These are phyloP conservation scores for Meiosimyza decipiens DNA, from an alignment of 2,888 invertebrate genomes.

Conservation along the genomic window DNA sequence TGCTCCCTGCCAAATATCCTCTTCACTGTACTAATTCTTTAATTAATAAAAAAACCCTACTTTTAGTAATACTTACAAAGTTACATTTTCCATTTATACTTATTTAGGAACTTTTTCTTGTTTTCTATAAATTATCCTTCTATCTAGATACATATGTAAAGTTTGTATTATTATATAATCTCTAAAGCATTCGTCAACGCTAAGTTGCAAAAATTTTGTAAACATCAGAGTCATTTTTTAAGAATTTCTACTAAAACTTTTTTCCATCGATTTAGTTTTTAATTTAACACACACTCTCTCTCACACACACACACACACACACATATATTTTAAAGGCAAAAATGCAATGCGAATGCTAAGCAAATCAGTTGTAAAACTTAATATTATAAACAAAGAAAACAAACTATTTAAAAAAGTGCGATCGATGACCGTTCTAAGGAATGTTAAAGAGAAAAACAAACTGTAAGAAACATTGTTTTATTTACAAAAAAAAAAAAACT, in stretches of 20 bases:
- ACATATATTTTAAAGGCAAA: not conserved
- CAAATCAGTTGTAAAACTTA: not conserved
- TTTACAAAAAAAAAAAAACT: slow-evolving; percentile 34
- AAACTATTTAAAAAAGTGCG: not conserved
- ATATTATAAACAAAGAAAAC: slow-evolving; percentile 12
- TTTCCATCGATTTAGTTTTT: slow-evolving; percentile 11
- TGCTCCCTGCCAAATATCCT: not conserved
- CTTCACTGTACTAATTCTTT: not conserved
- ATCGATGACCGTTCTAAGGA: slow-evolving; percentile 18
- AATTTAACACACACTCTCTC: not conserved
- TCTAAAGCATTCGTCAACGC: slow-evolving; percentile 4
- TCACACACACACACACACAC: not conserved
- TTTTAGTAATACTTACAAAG: not conserved
- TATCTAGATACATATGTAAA: not conserved
- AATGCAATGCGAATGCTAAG: not conserved
- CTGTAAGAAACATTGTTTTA: slow-evolving; percentile 36
- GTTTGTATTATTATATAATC: not conserved
- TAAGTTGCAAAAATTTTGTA: not conserved
- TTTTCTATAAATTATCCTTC: not conserved
- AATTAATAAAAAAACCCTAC: not conserved
- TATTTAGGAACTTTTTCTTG: too few relatives aligned
- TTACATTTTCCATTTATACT: not conserved
- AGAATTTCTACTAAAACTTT: not conserved
- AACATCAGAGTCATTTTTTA: not conserved
- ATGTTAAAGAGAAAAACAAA: slow-evolving; percentile 20